Evolutionary conservation across 2,797 vertebrate genomes (phyloP), one percentile per base, ranked within the genome.

Genomic region (Lithobates sylvaticus): DNA sequence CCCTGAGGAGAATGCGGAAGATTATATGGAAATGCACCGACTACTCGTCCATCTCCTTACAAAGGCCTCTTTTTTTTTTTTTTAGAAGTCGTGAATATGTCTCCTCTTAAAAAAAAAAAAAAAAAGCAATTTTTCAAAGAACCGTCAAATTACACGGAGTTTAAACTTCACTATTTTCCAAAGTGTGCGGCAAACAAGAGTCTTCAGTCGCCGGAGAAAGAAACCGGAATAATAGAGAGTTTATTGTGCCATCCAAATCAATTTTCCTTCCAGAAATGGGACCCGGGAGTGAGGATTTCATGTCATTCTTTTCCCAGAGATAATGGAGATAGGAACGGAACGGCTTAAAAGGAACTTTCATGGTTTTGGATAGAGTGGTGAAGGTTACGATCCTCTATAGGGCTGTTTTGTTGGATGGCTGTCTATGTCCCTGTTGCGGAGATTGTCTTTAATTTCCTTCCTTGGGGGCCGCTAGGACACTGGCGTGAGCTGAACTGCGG

Each of bases 1-100:
- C 21, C 70, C 23, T 83, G 75, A 83, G 68, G 76, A 78, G 83
- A 86, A 86, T 78, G 80, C 74, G 71, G 67, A 83, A 82, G 67
- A 86, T 82, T 82, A 73, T 54, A 86, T 54, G 67, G 74, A 82
- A 82, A 78, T 72, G 26, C 67, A 71, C 73, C 16, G 42, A 50
- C 21, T 50, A 10, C 78, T 65, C 65, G 47, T 54, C 75, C 64
- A 47, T 76, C 36, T 70, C 29, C 71, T 27, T 26, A 78, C 85
- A 86, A 83, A 86, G 80, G 76, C 3, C 23, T 29, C 2, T 29
- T 29, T 29, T 29, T 29, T 29, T 70, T 76, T 36, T 15, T 76
- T 74, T 76, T 79, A 70, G 64, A 21, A 50, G 71, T 39, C 68
- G 21, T 64, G 39, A 67, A 80, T 79, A 75, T 67, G 16, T 85